phyloP scores from a whole-genome alignment of 2,888 invertebrate species.

The Eupsilia transversa region DNA sequence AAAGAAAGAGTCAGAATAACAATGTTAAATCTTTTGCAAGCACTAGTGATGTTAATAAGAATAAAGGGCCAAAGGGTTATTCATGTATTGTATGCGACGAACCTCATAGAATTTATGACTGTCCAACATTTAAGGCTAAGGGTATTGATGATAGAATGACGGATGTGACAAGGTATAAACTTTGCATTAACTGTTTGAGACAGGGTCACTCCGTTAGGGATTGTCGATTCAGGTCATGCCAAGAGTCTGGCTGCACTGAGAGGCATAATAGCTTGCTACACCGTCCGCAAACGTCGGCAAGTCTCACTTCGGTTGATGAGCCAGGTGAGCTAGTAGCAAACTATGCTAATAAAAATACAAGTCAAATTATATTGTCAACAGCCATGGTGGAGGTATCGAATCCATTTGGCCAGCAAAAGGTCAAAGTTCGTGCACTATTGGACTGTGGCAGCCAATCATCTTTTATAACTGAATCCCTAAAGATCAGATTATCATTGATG shows the following conservation, averaged over 20 bases:
- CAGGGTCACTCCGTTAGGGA: neutral
- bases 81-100: neutral
- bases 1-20: neutral
- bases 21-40: neutral
- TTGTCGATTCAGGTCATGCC: neutral
- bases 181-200: neutral
- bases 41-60: neutral
- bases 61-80: neutral
- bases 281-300: neutral
- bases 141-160: neutral
- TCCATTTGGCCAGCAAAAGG: conserved; percentile 1
- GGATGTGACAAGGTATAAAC: neutral
- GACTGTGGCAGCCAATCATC: neutral
- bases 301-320: neutral
- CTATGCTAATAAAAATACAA: neutral
- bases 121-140: neutral
- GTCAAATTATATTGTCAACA: conserved; percentile 24
- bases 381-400: conserved; percentile 27
- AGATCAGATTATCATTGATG: neutral
- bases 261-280: conserved; percentile 18
- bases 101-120: neutral
- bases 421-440: conserved; percentile 30
- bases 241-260: conserved; percentile 1
- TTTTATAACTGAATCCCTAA: neutral
- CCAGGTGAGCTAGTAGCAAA: neutral